Evolutionary conservation across 2,888 invertebrate species (phyloP).

Genomic region (Lycia hirtaria): DNA sequence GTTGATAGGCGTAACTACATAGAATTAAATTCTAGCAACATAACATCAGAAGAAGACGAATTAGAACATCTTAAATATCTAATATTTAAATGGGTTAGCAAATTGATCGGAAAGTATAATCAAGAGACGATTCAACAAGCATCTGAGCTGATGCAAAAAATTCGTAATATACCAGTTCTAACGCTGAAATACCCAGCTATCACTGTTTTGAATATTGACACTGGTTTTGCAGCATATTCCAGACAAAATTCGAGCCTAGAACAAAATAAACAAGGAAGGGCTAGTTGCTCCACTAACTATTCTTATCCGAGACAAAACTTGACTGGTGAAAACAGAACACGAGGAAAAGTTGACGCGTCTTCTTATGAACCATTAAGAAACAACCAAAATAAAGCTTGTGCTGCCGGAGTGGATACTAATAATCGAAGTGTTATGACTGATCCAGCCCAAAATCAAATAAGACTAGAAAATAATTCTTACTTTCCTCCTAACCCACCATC

Average conservation of each 20-base stretch:
- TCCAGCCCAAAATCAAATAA: background rate
- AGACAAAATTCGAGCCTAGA: background rate
- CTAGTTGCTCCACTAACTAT: background rate
- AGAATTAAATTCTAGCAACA: conserved; percentile 51
- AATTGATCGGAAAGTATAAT: conserved; percentile 57
- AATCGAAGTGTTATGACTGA: background rate
- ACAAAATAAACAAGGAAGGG: conserved; percentile 15
- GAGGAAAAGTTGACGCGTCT: background rate
- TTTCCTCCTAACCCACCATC: background rate
- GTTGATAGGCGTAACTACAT: conserved; percentile 67
- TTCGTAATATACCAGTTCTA: conserved; percentile 57
- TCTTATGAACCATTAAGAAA: background rate
- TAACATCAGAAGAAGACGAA: conserved; percentile 52
- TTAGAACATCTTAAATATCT: conserved; percentile 68
- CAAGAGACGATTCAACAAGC: conserved; percentile 55
- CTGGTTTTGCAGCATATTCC: background rate
- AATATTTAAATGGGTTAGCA: conserved; percentile 72
- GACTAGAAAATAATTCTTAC: background rate
- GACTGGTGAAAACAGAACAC: background rate
- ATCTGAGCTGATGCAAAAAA: conserved; percentile 56
- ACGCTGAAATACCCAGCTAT: conserved; percentile 36
- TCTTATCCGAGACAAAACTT: background rate
- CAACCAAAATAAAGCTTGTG: background rate
- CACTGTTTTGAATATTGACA: background rate
- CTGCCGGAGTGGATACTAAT: background rate